Evolutionary conservation across 2,888 invertebrate genomes (phyloP), one percentile per base, ranked within the genome.

Genomic region (Tolmerus cingulatus): DNA sequence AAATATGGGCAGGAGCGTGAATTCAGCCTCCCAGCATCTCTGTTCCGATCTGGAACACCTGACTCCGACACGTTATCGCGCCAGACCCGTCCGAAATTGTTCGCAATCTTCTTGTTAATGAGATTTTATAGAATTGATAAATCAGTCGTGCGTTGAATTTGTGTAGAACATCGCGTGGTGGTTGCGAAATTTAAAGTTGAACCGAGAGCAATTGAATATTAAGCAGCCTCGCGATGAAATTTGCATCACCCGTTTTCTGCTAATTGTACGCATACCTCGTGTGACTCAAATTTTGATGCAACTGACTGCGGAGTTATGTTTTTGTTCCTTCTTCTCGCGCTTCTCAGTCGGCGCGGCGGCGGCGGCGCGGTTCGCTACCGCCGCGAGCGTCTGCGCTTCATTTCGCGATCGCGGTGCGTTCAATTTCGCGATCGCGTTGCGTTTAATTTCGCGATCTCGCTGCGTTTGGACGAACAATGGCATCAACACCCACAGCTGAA

Each of bases 111-210:
- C 51, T 81, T 30, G 34, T 34, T 81, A 51, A 81, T 46, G 27
- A 66, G 81, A 51, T 81, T 30, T 81, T 81, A 30, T 23, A 46
- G 55, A 81, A 81, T 81, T 81, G 81, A 81, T 81, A 81, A 81
- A 51, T 30, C 51, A 51, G 30, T 81, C 81, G 81, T 81, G 81
- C 55, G 30, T 55, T 81, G 81, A 81, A 81, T 81, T 81, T 81
- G 51, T 81, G 81, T 81, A 81, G 51, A 81, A 81, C 81, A 81
- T 81, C 12, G 43, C 12, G 81, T 81, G 43, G 19, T 51, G 81
- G 55, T 81, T 81, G 55, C 81, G 27, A 19, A 81, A 81, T 81
- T 81, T 81, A n/a, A 30, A 79, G 23, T 66, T 23, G 23, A 23
- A 66, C 27, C 66, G 23, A 66, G n/a, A 55, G 55, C 23, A 27